Evolutionary conservation across 1,140 invertebrate species (phyloP).

Genomic region (Laupala kohalensis): DNA sequence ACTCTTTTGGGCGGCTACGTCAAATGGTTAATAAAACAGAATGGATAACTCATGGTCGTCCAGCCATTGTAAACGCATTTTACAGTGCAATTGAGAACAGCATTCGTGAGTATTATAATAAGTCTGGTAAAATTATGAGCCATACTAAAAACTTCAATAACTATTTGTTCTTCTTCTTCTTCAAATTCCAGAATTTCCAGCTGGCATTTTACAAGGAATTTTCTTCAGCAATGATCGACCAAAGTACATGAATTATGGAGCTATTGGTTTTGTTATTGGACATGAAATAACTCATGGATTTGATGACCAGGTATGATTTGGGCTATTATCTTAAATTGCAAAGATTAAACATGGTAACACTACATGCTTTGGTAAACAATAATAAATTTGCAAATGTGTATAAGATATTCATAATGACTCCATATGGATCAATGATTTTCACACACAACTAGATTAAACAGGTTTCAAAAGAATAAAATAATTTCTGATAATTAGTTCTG

Average conservation of each 20-base stretch:
- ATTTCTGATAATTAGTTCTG: too few species aligned
- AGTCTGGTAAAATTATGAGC: not conserved
- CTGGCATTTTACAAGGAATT: slow-evolving; percentile 77
- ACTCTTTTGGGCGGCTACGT: slow-evolving; percentile 59
- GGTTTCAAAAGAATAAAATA: too few species aligned
- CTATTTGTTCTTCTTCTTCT: slow-evolving; percentile 3
- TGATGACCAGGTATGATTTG: slow-evolving; percentile 54
- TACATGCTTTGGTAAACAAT: not conserved
- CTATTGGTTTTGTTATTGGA: slow-evolving; percentile 83
- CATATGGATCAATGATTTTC: too few species aligned
- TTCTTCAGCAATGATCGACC: slow-evolving; percentile 76
- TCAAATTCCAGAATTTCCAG: slow-evolving; percentile 58
- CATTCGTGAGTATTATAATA: slow-evolving; percentile 48
- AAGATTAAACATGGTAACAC: too few species aligned
- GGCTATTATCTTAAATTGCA: not conserved
- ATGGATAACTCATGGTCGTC: slow-evolving; percentile 61
- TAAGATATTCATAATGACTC: too few species aligned
- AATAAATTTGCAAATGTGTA: not conserved
- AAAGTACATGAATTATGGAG: slow-evolving; percentile 83
- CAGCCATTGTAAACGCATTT: slow-evolving; percentile 70
- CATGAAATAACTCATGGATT: slow-evolving; percentile 92
- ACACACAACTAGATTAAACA: too few species aligned
- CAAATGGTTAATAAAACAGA: slow-evolving; percentile 71
- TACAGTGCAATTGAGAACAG: slow-evolving; percentile 73
- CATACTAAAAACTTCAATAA: not conserved